Evolutionary conservation across 2,113 vertebrate genomes (phyloP), one percentile per base, ranked within the genome.

Genomic region (Mohoua ochrocephala): DNA sequence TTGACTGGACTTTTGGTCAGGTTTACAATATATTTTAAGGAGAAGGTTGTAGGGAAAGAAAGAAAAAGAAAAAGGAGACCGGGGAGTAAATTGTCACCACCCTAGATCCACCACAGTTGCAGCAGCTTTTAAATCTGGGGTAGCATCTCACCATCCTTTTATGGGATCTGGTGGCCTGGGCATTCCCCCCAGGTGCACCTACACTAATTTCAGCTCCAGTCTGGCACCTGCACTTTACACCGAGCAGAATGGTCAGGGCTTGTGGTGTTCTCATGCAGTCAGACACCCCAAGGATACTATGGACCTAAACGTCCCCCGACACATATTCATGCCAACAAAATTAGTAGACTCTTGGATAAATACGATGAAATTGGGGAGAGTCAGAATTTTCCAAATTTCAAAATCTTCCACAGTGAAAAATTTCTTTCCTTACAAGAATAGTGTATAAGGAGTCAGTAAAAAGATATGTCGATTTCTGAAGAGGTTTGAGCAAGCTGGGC

Each of bases 31-130:
- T 22, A 49, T 49, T 64, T 80, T 47, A 49, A 41, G 56, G 15
- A 31, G 35, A 63, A 71, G 4, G 8, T 56, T n/a, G 11, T 15
- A 56, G 16, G 30, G 21, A 39, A 63, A 79, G 41, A 53, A 70
- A 78, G 15, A 69, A 12, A 60, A 60, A 53, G 22, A 11, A 28
- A 61, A 69, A 61, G 19, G 15, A 79, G n/a, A 39, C 19, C n/a
- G 24, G 45, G 3, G 16, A 12, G 30, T 63, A 47, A 7, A 39
- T n/a, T 26, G 30, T 49, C 15, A 61, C 28, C 20, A 30, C 20
- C 9, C 15, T 41, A 26, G 41, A 56, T 63, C 24, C 49, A 56
- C 16, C 30, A 30, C 1, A 3, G 20, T 21, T 0, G 0, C 41
- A 63, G 24, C 7, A 54, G 30, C 49, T 63, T 71, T 79, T 41